Percentiles rank a stretch among this genome's conserved stretches.
phyloP scores from a whole-genome alignment of 2,888 invertebrate species.

The Oxyteleia sp. region DNA sequence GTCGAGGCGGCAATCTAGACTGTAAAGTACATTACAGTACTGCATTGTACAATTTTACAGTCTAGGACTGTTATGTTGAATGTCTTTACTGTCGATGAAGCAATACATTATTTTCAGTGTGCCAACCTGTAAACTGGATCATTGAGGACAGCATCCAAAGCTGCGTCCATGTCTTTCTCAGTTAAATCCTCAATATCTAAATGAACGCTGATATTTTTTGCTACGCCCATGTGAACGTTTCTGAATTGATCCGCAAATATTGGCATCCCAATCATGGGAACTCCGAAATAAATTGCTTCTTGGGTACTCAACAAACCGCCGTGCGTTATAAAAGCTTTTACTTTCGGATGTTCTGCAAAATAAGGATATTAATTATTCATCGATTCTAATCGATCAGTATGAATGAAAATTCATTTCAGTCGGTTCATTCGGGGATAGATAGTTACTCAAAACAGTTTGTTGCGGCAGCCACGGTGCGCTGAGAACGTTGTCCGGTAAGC shows the following conservation, averaged over 20 bases:
- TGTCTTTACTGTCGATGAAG: too few relatives aligned
- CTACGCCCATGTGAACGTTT: constrained; percentile 75
- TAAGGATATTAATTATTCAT: constrained; percentile 4
- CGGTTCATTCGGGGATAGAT: neutral
- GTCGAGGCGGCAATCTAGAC: too few relatives aligned
- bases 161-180: constrained; percentile 73
- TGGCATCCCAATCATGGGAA: constrained; percentile 80
- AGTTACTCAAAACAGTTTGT: constrained; percentile 78
- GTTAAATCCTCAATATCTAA: constrained; percentile 73
- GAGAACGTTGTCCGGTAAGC: constrained; percentile 82
- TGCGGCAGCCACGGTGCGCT: constrained; percentile 81
- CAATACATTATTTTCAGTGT: too few relatives aligned
- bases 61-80: too few relatives aligned
- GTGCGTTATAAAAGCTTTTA: constrained; percentile 82
- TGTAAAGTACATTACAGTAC: too few relatives aligned
- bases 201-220: constrained; percentile 55
- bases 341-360: constrained; percentile 73
- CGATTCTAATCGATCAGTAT: constrained; percentile 1
- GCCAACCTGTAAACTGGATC: constrained; percentile 78
- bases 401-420: neutral
- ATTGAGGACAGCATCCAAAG: constrained; percentile 77
- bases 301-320: constrained; percentile 79
- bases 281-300: constrained; percentile 77
- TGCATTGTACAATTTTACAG: too few relatives aligned
- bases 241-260: constrained; percentile 77